These are phyloP conservation scores for Allacma fusca DNA, from an alignment of 2,888 invertebrate genomes.

Conservation along the genomic window DNA sequence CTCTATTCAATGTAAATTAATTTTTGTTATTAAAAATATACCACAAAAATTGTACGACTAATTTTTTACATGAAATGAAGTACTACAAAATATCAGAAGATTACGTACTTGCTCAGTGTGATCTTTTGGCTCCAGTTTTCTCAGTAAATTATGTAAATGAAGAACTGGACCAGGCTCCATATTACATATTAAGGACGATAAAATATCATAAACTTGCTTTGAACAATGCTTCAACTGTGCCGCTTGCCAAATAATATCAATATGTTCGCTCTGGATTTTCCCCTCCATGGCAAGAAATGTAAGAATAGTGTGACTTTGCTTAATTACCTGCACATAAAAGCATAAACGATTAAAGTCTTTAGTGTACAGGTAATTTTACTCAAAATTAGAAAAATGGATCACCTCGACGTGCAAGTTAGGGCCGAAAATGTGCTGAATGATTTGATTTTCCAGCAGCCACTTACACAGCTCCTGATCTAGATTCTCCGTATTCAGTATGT, in stretches of 20 bases:
- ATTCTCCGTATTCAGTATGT: slow-evolving; percentile 83
- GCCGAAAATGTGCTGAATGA: slow-evolving; percentile 94
- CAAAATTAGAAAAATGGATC: slow-evolving; percentile 45
- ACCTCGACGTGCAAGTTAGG: slow-evolving; percentile 96
- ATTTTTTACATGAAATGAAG: slow-evolving; percentile 7
- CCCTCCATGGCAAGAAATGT: slow-evolving; percentile 93
- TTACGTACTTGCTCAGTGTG: slow-evolving; percentile 85
- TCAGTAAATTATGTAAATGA: slow-evolving; percentile 86
- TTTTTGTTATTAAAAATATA: too few relatives aligned
- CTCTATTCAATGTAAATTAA: too few relatives aligned
- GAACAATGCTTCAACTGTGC: slow-evolving; percentile 95
- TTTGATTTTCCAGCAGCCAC: slow-evolving; percentile 88
- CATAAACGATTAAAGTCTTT: not conserved
- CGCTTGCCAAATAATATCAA: slow-evolving; percentile 93
- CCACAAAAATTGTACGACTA: slow-evolving; percentile 39
- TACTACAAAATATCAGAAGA: slow-evolving; percentile 23
- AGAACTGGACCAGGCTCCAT: slow-evolving; percentile 86
- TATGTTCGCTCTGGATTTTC: slow-evolving; percentile 86
- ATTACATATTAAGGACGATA: slow-evolving; percentile 89
- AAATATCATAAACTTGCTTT: slow-evolving; percentile 88
- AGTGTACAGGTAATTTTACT: not conserved
- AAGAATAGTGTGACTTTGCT: slow-evolving; percentile 91
- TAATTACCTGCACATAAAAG: slow-evolving; percentile 72
- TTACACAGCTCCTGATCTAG: slow-evolving; percentile 84
- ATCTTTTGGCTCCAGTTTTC: slow-evolving; percentile 85